phyloP scores from a whole-genome alignment of 2,797 vertebrate genomes.

The Acipenser ruthenus region DNA sequence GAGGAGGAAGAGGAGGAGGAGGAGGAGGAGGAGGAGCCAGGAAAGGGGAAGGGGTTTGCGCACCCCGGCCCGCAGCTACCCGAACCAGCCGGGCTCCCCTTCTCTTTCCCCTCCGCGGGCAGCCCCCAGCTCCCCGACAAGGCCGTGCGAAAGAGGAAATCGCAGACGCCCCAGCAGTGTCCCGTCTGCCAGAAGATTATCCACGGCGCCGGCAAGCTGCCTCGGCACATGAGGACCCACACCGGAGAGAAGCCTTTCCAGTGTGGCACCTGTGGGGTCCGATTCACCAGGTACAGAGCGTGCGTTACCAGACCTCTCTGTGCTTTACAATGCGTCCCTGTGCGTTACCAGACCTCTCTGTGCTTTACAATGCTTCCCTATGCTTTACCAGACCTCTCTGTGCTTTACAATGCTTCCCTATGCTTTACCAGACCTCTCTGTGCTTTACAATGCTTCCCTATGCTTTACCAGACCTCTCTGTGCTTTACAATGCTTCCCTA shows the following conservation, averaged over 20 bases:
- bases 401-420: too few species aligned
- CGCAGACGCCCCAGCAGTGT: conserved; percentile 93
- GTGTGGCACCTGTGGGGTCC: conserved; percentile 85
- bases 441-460: too few species aligned
- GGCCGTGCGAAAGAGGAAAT: conserved; percentile 79
- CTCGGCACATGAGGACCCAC: conserved; percentile 94
- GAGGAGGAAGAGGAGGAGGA: conserved; percentile 40
- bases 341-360: too few species aligned
- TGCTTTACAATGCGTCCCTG: fast-evolving
- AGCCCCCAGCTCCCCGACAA: conserved; percentile 34
- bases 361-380: fast-evolving
- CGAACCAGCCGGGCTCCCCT: background rate
- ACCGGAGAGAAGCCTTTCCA: conserved; percentile 94
- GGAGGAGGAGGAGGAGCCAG: conserved; percentile 33
- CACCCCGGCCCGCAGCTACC: background rate
- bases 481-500: too few species aligned
- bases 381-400: too few species aligned
- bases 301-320: too few species aligned
- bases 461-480: too few species aligned
- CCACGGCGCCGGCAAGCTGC: conserved; percentile 89
- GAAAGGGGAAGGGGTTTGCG: background rate
- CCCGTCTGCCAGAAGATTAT: conserved; percentile 97
- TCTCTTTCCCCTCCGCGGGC: background rate
- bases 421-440: too few species aligned
- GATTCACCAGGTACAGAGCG: conserved; percentile 79